A percentile compares a stretch with the other conserved stretches of the same genome.
Evolutionary conservation across 2,113 vertebrate species (phyloP).

Genomic region (Toxotes chatareus): DNA sequence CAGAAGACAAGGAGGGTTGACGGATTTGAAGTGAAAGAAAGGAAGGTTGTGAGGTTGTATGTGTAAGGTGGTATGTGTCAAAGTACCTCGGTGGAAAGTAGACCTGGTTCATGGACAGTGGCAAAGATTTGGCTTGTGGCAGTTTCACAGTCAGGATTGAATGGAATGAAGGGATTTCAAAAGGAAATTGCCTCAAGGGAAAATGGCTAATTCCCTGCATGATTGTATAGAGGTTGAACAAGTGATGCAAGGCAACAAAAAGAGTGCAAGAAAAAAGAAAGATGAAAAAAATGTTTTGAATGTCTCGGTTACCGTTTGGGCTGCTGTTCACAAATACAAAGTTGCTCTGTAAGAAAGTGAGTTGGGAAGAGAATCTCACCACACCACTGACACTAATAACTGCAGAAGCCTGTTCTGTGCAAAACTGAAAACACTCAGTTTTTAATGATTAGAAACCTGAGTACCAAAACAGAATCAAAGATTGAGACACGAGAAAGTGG

Average conservation of each 20-base stretch:
- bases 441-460: slow-evolving; percentile 55
- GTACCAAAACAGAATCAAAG: slow-evolving; percentile 43
- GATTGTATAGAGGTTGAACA: slow-evolving; percentile 12
- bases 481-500: slow-evolving; percentile 39
- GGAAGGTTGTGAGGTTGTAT: not conserved
- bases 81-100: not conserved
- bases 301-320: slow-evolving; percentile 8
- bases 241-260: slow-evolving; percentile 38
- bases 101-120: not conserved
- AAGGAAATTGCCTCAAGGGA: slow-evolving; percentile 7
- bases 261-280: not conserved
- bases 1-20: not conserved
- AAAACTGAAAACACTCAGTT: slow-evolving; percentile 26
- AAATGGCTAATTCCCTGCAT: slow-evolving; percentile 7
- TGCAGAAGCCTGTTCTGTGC: not conserved
- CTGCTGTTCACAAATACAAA: slow-evolving; percentile 25
- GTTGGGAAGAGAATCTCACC: slow-evolving; percentile 10
- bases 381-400: not conserved
- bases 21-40: slow-evolving; percentile 24
- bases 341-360: slow-evolving; percentile 19
- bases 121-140: slow-evolving; percentile 27
- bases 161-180: slow-evolving; percentile 32
- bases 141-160: slow-evolving; percentile 46
- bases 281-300: not conserved
- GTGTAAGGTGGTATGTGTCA: not conserved